phyloP scores from a whole-genome alignment of 2,113 vertebrate species.

The Hippocampus barbouri region DNA sequence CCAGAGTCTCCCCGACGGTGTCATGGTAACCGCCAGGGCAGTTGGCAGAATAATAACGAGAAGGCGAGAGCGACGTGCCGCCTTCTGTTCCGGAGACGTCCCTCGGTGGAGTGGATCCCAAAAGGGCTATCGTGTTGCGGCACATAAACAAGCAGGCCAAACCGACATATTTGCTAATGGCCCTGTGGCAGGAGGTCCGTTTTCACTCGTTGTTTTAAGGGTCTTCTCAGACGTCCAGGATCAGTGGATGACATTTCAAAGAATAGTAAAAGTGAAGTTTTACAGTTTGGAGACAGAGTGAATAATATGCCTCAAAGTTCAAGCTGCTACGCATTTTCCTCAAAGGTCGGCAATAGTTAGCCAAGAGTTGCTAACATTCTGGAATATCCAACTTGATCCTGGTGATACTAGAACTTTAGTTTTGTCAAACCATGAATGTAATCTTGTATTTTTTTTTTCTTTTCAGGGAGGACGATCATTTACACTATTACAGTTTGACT shows the following conservation, averaged over 20 bases:
- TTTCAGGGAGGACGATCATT: too few species aligned
- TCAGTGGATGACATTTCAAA: constrained; percentile 7
- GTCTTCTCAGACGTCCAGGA: constrained; percentile 12
- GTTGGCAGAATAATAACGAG: constrained; percentile 50
- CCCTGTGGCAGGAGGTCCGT: constrained; percentile 18
- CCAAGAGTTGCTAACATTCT: background rate
- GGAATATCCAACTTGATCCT: too few species aligned
- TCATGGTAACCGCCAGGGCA: constrained; percentile 56
- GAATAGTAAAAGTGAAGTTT: background rate
- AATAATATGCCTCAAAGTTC: background rate
- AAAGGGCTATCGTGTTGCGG: constrained; percentile 55
- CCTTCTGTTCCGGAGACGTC: constrained; percentile 56
- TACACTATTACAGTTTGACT: too few species aligned
- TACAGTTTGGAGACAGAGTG: background rate
- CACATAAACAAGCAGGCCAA: constrained; percentile 47
- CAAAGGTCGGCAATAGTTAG: background rate
- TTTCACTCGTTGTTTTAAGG: constrained; percentile 7
- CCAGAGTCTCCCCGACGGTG: constrained; percentile 44
- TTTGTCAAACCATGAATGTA: too few species aligned
- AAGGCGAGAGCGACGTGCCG: constrained; percentile 41
- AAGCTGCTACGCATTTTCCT: background rate
- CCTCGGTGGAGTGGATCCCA: constrained; percentile 51
- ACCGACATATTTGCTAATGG: constrained; percentile 33
- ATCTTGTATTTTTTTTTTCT: too few species aligned
- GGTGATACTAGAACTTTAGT: too few species aligned